These are phyloP conservation scores for Nothocercus julius DNA, from an alignment of 2,113 vertebrate species.

Conservation along the genomic window DNA sequence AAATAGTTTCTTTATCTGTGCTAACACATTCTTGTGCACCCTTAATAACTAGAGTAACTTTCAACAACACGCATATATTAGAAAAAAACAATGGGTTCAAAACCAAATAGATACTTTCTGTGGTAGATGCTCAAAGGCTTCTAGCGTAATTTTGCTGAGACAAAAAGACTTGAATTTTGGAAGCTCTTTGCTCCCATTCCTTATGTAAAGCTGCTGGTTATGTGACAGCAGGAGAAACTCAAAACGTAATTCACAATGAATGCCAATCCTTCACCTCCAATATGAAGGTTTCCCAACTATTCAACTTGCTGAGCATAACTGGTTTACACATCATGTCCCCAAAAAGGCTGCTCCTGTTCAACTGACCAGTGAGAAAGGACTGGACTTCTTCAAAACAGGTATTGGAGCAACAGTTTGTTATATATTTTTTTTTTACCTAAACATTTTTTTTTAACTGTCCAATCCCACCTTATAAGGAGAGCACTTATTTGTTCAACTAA, in stretches of 20 bases:
- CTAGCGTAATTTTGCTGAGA: background rate
- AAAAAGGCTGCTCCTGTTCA: slow-evolving; percentile 69
- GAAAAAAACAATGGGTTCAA: slow-evolving; percentile 47
- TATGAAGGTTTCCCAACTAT: slow-evolving; percentile 43
- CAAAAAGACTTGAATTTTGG: background rate
- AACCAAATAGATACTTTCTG: background rate
- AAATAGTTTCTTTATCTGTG: slow-evolving; percentile 68
- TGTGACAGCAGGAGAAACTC: slow-evolving; percentile 46
- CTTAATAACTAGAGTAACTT: slow-evolving; percentile 59
- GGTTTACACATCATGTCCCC: slow-evolving; percentile 23
- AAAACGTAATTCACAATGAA: slow-evolving; percentile 72
- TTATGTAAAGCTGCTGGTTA: slow-evolving; percentile 28
- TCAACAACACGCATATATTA: slow-evolving; percentile 34
- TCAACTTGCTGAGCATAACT: slow-evolving; percentile 75
- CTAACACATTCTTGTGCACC: slow-evolving; percentile 70
- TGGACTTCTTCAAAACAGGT: slow-evolving; percentile 67
- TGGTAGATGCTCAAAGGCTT: slow-evolving; percentile 4
- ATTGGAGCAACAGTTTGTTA: slow-evolving; percentile 76
- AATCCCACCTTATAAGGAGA: slow-evolving; percentile 70
- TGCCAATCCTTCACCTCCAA: slow-evolving; percentile 57
- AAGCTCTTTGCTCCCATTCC: slow-evolving; percentile 19
- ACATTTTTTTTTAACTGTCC: slow-evolving; percentile 63
- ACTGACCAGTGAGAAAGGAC: slow-evolving; percentile 73
- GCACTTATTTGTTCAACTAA: slow-evolving; percentile 62
- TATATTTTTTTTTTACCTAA: slow-evolving; percentile 63